Evolutionary conservation across 2,113 vertebrate genomes (phyloP), one percentile per base, ranked within the genome.

Genomic region (Engystomops pustulosus): DNA sequence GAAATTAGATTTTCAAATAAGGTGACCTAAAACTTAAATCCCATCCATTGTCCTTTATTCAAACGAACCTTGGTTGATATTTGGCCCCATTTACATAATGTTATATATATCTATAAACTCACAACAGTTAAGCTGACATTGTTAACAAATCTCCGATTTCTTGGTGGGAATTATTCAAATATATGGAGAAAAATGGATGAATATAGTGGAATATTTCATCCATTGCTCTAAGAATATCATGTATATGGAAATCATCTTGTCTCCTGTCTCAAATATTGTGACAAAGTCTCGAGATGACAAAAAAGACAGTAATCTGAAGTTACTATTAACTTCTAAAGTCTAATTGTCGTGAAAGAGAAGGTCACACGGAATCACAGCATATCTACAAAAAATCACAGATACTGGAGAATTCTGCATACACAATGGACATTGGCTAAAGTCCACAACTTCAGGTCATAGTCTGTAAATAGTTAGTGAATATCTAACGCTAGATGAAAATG

Each of bases 181-280:
- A 78, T 78, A 78, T 78, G 75, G 75, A 78, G 53, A 60, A 78
- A 77, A 78, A 60, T 60, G 75, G 75, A 78, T 78, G 75, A 51
- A 78, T 60, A 76, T 76, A 36, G 25, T 20, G 25, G 75, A 78
- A 41, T 41, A 58, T 78, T 34, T 78, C 51, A 60, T 78, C 53
- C 75, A 55, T 55, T 41, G 36, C 75, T 41, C 75, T 78, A 78
- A 60, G 41, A 78, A 78, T 78, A 78, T 53, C 51, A 58, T 78
- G 75, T 55, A 17, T 78, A 78, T 78, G 75, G 75, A 60, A 78
- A 78, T 78, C 75, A 41, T 23, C 75, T 41, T 78, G 51, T 60
- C 75, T 60, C n/a, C 75, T 78, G 51, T 78, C 75, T 78, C 49
- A 38, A 77, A 58, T 58, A 78, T 78, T 58, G 75, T 60, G 34